Base-by-base conservation (phyloP, 2,113 vertebrate species). In the Pleuronectes platessa region DNA sequence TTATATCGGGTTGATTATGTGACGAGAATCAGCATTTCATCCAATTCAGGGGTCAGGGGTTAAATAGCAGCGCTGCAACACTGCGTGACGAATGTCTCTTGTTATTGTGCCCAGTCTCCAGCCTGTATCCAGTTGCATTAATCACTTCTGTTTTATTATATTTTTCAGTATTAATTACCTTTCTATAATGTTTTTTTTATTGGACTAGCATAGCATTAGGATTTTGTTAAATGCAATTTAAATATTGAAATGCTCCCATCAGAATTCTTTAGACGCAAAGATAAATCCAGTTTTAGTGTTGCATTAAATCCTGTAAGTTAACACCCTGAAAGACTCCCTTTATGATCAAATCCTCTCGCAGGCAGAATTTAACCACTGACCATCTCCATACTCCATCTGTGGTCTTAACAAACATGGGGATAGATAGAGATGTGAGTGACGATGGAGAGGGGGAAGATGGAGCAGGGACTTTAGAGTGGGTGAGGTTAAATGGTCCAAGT, bases 401-500 rank as follows among this genome's bases (percentile, higher is more conserved):
- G n/a, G 23, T 66, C 27, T 67, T 49, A 37, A 71, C 74, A 78
- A 53, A 65, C 7, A 35, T 5, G 47, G 15, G 13, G 18, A 47
- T 63, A 51, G 68, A 86, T 61, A 71, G 58, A 83, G 78, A 66
- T 71, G 70, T 67, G 40, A 53, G 49, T 66, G 56, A 80, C 80
- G 71, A 84, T 56, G 49, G 72, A n/a, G 65, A n/a, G 65, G 21
- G 62, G 35, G 37, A 59, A 72, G 81, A 83, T 68, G 49, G 75
- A 75, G 64, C 68, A 12, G 59, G 42, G 87, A 65, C 66, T 86
- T 75, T 71, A 77, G 85, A 66, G 69, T 65, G n/a, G 71, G 56
- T 53, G 79, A 88, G 85, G 87, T 87, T 92, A 92, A 91, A 92
- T 87, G 89, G 84, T 53, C 89, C 88, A 62, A 90, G 86, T 90